Percentiles rank a stretch among this genome's conserved stretches.
Evolutionary conservation across 2,888 invertebrate species (phyloP).

Genomic region (Eristalinus aeneus): DNA sequence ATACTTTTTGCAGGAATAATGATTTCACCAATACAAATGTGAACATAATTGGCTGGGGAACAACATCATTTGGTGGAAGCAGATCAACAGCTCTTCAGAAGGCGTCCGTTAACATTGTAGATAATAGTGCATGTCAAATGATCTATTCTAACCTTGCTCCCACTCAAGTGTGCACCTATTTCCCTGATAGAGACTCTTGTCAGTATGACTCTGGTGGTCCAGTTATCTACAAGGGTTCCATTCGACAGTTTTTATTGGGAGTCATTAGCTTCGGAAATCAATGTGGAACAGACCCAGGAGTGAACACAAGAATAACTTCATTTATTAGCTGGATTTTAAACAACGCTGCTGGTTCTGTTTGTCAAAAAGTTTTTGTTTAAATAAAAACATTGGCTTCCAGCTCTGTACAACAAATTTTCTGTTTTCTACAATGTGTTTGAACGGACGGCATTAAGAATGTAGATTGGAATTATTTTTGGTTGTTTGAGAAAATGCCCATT

Average conservation of each 20-base stretch:
- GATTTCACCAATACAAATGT: slow-evolving; percentile 73
- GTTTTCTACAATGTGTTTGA: too few species aligned
- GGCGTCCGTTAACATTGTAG: slow-evolving; percentile 73
- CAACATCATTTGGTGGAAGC: slow-evolving; percentile 81
- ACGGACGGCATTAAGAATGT: too few species aligned
- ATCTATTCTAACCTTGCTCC: not conserved
- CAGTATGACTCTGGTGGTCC: slow-evolving; percentile 83
- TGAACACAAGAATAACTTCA: slow-evolving; percentile 83
- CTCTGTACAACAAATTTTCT: too few species aligned
- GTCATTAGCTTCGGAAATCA: slow-evolving; percentile 82
- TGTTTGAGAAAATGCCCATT: too few species aligned
- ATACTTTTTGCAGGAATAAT: slow-evolving; percentile 52
- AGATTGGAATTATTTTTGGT: too few species aligned
- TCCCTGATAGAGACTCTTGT: slow-evolving; percentile 81
- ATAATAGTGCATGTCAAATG: not conserved
- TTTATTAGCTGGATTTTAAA: slow-evolving; percentile 82
- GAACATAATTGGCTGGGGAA: slow-evolving; percentile 82
- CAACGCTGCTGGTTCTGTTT: slow-evolving; percentile 48
- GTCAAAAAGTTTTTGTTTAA: slow-evolving; percentile 22
- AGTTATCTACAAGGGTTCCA: slow-evolving; percentile 78
- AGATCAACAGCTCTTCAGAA: slow-evolving; percentile 81
- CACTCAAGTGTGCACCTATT: slow-evolving; percentile 79
- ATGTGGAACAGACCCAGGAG: slow-evolving; percentile 81
- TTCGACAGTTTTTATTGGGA: slow-evolving; percentile 81
- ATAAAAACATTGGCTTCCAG: not conserved